phyloP scores from a whole-genome alignment of 2,888 invertebrate genomes.

The Sepioteuthis lessoniana region DNA sequence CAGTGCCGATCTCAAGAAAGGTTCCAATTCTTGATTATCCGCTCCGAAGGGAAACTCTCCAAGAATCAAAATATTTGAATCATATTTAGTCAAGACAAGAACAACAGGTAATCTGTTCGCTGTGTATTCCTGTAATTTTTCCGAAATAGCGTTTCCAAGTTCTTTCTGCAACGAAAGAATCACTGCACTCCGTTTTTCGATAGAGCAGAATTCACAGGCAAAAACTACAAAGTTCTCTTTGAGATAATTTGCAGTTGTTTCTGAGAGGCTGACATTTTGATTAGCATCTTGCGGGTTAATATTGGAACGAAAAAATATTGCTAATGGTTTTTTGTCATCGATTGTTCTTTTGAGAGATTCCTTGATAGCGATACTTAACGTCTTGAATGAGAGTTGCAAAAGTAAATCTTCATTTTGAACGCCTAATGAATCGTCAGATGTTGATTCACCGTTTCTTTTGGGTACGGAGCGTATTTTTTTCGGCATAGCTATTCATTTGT shows the following conservation, averaged over 20 bases:
- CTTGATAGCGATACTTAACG: not conserved
- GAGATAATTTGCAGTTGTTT: not conserved
- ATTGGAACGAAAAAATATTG: not conserved
- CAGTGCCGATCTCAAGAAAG: not conserved
- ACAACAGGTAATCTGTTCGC: not conserved
- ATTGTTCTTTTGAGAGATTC: not conserved
- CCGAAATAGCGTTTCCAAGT: not conserved
- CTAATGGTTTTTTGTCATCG: not conserved
- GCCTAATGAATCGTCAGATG: not conserved
- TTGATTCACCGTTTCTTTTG: not conserved
- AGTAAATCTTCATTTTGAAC: not conserved
- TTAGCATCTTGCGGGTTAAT: not conserved
- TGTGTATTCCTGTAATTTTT: not conserved
- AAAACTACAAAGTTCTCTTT: not conserved
- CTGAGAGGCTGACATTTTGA: not conserved
- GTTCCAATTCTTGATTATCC: not conserved
- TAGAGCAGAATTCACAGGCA: not conserved
- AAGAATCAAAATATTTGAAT: conserved; percentile 24
- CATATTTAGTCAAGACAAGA: not conserved
- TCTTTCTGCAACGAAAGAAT: conserved; percentile 25
- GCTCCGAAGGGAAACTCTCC: not conserved
- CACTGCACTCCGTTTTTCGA: not conserved
- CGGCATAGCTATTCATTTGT: not conserved
- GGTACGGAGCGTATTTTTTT: not conserved
- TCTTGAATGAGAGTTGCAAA: not conserved